These are phyloP conservation scores for Carduelis carduelis DNA, from an alignment of 2,797 vertebrate genomes.

Conservation along the genomic window DNA sequence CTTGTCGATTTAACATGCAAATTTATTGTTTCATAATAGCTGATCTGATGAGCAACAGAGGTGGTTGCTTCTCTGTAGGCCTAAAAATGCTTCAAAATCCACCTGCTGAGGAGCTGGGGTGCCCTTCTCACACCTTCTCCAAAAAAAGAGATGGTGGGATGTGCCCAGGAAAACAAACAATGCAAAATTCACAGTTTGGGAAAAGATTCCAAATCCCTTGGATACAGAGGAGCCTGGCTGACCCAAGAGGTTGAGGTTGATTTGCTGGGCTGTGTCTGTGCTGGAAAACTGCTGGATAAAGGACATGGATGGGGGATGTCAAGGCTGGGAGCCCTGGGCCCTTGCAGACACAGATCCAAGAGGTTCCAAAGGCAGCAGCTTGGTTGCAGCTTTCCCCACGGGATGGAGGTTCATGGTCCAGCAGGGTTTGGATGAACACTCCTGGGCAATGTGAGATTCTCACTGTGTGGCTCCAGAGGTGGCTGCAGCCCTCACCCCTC, in stretches of 20 bases:
- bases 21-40: background rate
- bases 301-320: background rate
- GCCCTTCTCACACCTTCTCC: background rate
- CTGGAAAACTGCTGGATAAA: background rate
- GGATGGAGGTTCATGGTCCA: background rate
- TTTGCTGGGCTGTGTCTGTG: background rate
- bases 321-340: background rate
- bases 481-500: background rate
- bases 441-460: accelerated
- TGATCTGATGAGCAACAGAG: background rate
- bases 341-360: background rate
- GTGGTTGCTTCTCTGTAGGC: background rate
- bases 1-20: background rate
- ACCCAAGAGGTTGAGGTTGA: background rate
- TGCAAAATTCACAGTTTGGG: background rate
- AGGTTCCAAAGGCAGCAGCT: background rate
- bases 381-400: background rate
- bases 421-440: background rate
- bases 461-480: background rate
- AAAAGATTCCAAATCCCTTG: background rate
- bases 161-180: background rate
- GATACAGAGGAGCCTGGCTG: background rate
- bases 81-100: background rate
- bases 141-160: background rate
- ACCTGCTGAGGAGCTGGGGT: background rate